phyloP scores from a whole-genome alignment of 2,888 invertebrate genomes.

The Nemapogon koenigi region DNA sequence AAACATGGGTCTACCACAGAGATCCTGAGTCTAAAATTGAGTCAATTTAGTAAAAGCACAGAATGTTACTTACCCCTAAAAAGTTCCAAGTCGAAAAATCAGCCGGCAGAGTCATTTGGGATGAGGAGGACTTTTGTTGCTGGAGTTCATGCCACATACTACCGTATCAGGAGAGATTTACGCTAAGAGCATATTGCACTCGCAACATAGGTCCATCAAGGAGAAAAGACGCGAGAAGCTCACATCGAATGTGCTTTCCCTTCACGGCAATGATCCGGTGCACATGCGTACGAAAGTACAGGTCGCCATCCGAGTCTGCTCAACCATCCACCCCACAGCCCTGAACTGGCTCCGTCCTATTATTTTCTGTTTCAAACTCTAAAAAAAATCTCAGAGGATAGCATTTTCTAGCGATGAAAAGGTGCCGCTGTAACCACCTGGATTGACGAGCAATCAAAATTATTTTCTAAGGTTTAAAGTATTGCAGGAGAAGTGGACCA shows the following conservation, averaged over 20 bases:
- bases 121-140: slow-evolving; percentile 9
- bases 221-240: not conserved
- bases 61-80: slow-evolving; percentile 1
- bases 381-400: slow-evolving; percentile 16
- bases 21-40: slow-evolving; percentile 6
- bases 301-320: slow-evolving; percentile 17
- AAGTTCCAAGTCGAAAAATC: not conserved
- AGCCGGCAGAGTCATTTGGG: slow-evolving; percentile 16
- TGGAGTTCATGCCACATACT: slow-evolving; percentile 11
- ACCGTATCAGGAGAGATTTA: not conserved
- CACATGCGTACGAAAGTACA: slow-evolving; percentile 18
- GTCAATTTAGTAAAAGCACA: not conserved
- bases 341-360: slow-evolving; percentile 18
- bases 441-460: too few relatives aligned
- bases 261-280: slow-evolving; percentile 16
- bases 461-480: too few relatives aligned
- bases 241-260: slow-evolving; percentile 6
- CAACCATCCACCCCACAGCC: slow-evolving; percentile 15
- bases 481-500: too few relatives aligned
- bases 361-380: slow-evolving; percentile 19
- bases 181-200: too few relatives aligned
- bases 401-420: slow-evolving; percentile 16
- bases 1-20: slow-evolving; percentile 2
- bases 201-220: not conserved
- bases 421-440: slow-evolving; percentile 13